These are phyloP conservation scores for Diorhabda elongata DNA, from an alignment of 1,140 invertebrate genomes.

Conservation along the genomic window DNA sequence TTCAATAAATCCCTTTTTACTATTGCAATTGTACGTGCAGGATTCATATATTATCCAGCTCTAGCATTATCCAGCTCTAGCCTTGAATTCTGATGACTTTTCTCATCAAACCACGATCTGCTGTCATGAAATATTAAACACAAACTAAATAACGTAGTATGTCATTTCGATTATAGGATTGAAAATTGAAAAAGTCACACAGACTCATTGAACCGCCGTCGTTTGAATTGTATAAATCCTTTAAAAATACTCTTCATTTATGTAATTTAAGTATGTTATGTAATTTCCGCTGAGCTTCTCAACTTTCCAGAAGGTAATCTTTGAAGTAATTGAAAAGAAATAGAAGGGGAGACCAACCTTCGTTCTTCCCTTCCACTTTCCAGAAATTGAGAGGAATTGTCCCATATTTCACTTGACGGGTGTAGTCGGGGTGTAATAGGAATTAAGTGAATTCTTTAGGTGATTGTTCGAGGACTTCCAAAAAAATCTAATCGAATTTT, in stretches of 20 bases:
- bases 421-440: constrained; percentile 2
- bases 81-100: too few relatives aligned
- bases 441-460: constrained; percentile 11
- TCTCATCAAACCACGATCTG: too few relatives aligned
- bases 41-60: too few relatives aligned
- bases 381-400: constrained; percentile 7
- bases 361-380: background rate
- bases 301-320: background rate
- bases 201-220: too few relatives aligned
- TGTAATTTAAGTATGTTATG: background rate
- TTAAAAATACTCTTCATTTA: background rate
- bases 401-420: constrained; percentile 12
- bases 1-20: too few relatives aligned
- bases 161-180: too few relatives aligned
- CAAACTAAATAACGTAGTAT: too few relatives aligned
- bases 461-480: constrained; percentile 3
- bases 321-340: background rate
- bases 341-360: background rate
- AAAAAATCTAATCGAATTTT: constrained; percentile 1
- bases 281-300: background rate
- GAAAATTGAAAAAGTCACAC: too few relatives aligned
- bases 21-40: too few relatives aligned
- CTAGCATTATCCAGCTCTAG: too few relatives aligned
- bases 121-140: too few relatives aligned
- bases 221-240: too few relatives aligned